Evolutionary conservation across 30 jellyfish, hydroid and myxozoan genomes (phyloP), one percentile per base, ranked within the genome.

Genomic region (Aurelia aurita complex sp. Pacific): DNA sequence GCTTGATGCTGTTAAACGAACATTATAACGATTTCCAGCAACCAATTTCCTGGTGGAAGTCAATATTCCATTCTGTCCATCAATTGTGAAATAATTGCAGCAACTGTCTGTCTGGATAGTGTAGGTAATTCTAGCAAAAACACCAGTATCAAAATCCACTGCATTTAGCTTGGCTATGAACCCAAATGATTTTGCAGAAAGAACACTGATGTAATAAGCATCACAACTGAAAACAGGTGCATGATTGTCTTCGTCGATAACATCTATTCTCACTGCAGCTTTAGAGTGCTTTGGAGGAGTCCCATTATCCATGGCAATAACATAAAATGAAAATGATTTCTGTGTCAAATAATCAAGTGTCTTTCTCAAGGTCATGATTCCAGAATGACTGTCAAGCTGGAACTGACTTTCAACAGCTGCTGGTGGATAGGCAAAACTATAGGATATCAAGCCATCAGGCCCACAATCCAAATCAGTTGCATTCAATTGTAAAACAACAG

Each of bases 131-230:
- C 78, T 18, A 17, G 91, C 89, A 69, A 36, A 53, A 17, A 17
- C 46, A 51, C 97, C 97, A 63, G 82, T 52, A 77, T 90, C 97
- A n/a, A 43, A 55, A 72, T 90, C 97, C 5, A 67, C 33, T 54
- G 96, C 97, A 4, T 52, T 60, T 54, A 90, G 42, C 19, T 64
- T 74, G 9, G 83, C 77, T 8, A 90, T 68, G 59, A 11, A 12
- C n/a, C 88, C 90, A 38, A 62, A 73, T 34, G 83, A 61, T 8
- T 63, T 77, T 19, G 77, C 68, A 32, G 88, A 68, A 10, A 79
- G 50, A 8, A 51, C 32, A 72, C 65, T 72, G 43, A 71, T 53
- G 40, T 65, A 65, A 51, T 16, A 55, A 4, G 57, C 38, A 3
- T 43, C 23, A 7, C 77, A 32, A 46, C 67, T 63, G 51, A 87